Evolutionary conservation across 2,888 invertebrate species (phyloP).

Genomic region (Lycaena phlaeas): DNA sequence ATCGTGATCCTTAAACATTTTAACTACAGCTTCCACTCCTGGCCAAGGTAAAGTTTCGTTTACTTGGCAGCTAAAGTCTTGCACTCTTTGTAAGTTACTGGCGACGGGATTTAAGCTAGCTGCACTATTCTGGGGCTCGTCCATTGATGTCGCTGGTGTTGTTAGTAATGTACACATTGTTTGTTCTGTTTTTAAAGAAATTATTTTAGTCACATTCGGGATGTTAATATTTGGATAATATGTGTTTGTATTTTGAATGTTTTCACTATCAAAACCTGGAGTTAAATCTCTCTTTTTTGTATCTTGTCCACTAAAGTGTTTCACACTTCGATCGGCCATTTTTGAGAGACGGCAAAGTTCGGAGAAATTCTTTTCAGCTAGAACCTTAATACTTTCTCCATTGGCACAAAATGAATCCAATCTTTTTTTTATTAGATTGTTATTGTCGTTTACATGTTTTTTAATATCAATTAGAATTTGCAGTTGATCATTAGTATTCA

Average conservation of each 20-base stretch:
- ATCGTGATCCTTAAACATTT: conserved; percentile 65
- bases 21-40: conserved; percentile 60
- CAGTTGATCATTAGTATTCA: conserved; percentile 46
- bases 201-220: conserved; percentile 54
- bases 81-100: conserved; percentile 20
- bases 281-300: conserved; percentile 46
- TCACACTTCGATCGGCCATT: conserved; percentile 60
- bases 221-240: conserved; percentile 47
- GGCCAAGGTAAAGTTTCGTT: conserved; percentile 50
- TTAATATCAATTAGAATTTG: conserved; percentile 58
- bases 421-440: conserved; percentile 56
- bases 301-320: conserved; percentile 50
- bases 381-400: conserved; percentile 43
- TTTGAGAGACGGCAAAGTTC: conserved; percentile 58
- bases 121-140: conserved; percentile 49
- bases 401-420: conserved; percentile 36
- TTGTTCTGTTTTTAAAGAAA: conserved; percentile 42
- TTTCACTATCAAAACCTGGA: conserved; percentile 56
- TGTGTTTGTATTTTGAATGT: conserved; percentile 39
- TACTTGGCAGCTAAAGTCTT: conserved; percentile 39
- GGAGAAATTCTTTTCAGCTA: conserved; percentile 62
- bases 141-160: conserved; percentile 55
- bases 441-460: conserved; percentile 55
- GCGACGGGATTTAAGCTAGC: conserved; percentile 36
- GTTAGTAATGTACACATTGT: conserved; percentile 29